A percentile compares a stretch with the other conserved stretches of the same genome.
Evolutionary conservation across 2,797 vertebrate species (phyloP).

Genomic region (Notoglanidium macrostoma): DNA sequence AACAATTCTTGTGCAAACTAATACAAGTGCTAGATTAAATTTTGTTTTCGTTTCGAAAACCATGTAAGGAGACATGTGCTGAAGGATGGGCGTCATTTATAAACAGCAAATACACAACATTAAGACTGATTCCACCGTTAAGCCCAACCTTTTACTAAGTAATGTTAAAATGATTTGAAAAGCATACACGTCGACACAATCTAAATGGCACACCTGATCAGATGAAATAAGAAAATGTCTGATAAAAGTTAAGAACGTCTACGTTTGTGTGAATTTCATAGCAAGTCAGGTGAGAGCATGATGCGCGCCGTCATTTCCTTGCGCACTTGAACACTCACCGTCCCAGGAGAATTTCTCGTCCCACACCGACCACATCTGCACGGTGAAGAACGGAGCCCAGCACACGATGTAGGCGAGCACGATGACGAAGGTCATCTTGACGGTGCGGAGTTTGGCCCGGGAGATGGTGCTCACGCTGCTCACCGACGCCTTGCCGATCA

Average conservation of each 20-base stretch:
- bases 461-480: slow-evolving; percentile 87
- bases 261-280: background rate
- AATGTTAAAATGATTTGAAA: background rate
- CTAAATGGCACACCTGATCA: background rate
- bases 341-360: slow-evolving; percentile 78
- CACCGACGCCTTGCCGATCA: slow-evolving; percentile 77
- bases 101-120: background rate
- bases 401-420: slow-evolving; percentile 88
- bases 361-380: slow-evolving; percentile 97
- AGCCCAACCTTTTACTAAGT: background rate
- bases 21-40: background rate
- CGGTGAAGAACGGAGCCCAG: slow-evolving; percentile 90
- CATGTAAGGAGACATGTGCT: background rate
- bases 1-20: background rate
- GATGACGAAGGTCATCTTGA: slow-evolving; percentile 95
- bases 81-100: background rate
- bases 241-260: background rate
- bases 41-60: background rate
- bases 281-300: background rate
- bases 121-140: background rate
- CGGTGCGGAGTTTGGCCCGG: slow-evolving; percentile 89
- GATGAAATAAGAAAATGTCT: background rate
- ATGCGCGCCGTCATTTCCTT: background rate
- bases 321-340: slow-evolving; percentile 58
- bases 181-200: background rate